These are phyloP conservation scores for Puffinus mauretanicus DNA, from an alignment of 2,113 vertebrate genomes.

Conservation along the genomic window DNA sequence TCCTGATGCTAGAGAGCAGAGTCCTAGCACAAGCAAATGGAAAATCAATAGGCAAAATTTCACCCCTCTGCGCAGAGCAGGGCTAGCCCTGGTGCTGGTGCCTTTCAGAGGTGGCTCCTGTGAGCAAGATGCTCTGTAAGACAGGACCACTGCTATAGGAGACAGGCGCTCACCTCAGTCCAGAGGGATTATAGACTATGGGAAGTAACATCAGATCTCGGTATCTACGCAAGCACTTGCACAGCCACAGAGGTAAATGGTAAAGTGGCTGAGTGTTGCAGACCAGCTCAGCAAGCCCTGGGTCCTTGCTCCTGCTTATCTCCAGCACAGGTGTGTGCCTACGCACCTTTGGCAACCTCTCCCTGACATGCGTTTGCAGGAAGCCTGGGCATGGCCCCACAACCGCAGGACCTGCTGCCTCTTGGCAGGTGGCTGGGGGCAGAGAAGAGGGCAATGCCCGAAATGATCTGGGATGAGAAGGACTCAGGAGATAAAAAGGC, in stretches of 20 bases:
- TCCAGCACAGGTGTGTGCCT: not conserved
- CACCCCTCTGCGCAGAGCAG: accelerated
- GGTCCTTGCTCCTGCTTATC: not conserved
- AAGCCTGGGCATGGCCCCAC: not conserved
- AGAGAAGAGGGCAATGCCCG: not conserved
- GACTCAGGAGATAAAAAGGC: not conserved
- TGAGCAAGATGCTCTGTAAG: not conserved
- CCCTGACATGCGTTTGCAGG: not conserved
- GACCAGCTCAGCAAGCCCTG: not conserved
- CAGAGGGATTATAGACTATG: not conserved
- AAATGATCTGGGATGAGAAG: not conserved
- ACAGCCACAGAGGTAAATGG: not conserved
- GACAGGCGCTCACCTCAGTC: accelerated
- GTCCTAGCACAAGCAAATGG: not conserved
- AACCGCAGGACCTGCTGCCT: not conserved
- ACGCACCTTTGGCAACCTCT: not conserved
- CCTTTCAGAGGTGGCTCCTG: not conserved
- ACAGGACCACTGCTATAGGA: not conserved
- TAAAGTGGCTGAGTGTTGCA: not conserved
- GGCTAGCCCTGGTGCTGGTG: not conserved
- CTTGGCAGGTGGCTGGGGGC: not conserved
- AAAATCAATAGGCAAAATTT: not conserved
- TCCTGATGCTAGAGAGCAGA: not conserved
- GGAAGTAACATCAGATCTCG: not conserved
- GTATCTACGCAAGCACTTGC: not conserved